Base-by-base conservation (phyloP, 2,113 vertebrate species). In the Grantiella picta region DNA sequence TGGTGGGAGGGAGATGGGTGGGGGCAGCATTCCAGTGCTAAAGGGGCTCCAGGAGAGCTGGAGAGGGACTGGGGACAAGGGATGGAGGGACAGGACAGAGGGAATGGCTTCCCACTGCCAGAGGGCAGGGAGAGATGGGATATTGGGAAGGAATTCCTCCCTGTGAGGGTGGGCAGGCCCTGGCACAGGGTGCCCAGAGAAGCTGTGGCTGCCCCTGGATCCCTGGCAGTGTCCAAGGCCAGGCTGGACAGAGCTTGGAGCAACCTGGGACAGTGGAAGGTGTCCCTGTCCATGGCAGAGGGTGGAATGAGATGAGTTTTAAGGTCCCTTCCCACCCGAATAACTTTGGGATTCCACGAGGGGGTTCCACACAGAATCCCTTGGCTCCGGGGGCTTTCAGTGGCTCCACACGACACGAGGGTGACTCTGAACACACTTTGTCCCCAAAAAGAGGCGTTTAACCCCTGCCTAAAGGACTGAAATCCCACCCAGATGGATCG, bases 401-500 rank as follows among this genome's bases (percentile, higher is more conserved):
- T 0, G 6, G 12, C 83, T 72, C n/a, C 56, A 31, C 1, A 5
- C 38, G 56, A 57, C 4, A 10, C 2, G 0, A 29, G 7, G 20
- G 17, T 71, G 44, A 33, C 59, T 21, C 52, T 40, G 44, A 63
- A 52, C 44, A 47, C 7, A 0, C 27, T 64, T 22, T 66, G 14
- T 4, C 27, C n/a, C 25, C 57, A 13, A 42, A 57, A 83, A 57
- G 49, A 66, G 23, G 7, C 5, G 23, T 81, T 75, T 72, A 22
- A 75, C 38, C 36, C 12, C 50, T 21, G 17, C 21, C 22, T 45
- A 7, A 63, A 73, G 69, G 53, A n/a, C 4, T 59, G 65, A 57
- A 83, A 80, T 80, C 95, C 90, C 68, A 85, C 71, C 86, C 90
- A 89, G 92, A 68, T 5, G 21, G 94, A 93, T 90, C 36, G 5